Conservation (phyloP, 1,140 invertebrate genomes). For the Drosophila novamexicana region DNA sequence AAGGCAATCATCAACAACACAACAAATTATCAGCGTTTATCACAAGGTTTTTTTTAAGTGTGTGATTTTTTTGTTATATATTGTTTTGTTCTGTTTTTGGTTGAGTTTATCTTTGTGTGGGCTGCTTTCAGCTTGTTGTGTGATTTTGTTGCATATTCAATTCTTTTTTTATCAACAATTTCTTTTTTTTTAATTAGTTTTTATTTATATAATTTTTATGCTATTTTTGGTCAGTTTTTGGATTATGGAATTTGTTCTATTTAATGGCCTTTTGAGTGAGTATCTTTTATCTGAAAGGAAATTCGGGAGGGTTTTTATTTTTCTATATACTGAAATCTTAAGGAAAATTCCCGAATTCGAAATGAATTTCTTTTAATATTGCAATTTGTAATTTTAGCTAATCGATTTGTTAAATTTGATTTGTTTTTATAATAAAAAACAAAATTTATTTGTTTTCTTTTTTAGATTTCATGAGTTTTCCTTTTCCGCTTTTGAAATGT, state of each 20-base stretch:
- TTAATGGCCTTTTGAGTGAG: constrained; percentile 13
- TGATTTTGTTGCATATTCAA: background rate
- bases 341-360: too few relatives aligned
- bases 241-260: background rate
- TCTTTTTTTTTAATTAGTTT: background rate
- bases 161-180: background rate
- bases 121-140: constrained; percentile 5
- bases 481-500: background rate
- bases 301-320: background rate
- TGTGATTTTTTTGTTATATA: constrained; percentile 32
- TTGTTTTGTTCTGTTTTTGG: constrained; percentile 22
- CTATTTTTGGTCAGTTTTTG: constrained; percentile 47
- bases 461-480: too few relatives aligned
- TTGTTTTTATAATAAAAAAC: too few relatives aligned
- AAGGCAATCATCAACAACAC: constrained; percentile 73
- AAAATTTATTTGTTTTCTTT: too few relatives aligned
- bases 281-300: background rate
- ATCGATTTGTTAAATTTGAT: too few relatives aligned
- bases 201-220: constrained; percentile 7
- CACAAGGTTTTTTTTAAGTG: constrained; percentile 49
- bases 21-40: constrained; percentile 74
- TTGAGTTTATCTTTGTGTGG: constrained; percentile 22
- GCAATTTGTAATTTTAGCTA: too few relatives aligned
- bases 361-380: too few relatives aligned
- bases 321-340: too few relatives aligned